Evolutionary conservation across 2,888 invertebrate species (phyloP).

Genomic region (Apamea anceps): DNA sequence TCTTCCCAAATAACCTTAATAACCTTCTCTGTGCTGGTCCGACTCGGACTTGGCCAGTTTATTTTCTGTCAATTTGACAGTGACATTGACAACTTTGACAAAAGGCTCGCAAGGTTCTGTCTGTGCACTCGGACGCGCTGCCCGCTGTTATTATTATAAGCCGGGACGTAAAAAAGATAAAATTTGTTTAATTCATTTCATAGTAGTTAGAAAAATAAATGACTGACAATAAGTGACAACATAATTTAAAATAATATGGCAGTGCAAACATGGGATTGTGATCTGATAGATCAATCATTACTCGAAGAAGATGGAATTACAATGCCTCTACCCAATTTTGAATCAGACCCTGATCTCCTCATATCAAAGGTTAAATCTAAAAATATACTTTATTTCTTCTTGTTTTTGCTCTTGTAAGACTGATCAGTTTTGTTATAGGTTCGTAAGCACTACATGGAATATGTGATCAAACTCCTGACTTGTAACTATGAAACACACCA

Average conservation of each 20-base stretch:
- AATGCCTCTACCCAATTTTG: constrained; percentile 83
- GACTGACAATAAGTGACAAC: background rate
- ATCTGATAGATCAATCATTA: constrained; percentile 76
- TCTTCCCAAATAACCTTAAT: background rate
- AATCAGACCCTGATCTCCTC: constrained; percentile 84
- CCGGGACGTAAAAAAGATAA: constrained; percentile 21
- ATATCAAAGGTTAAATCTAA: constrained; percentile 81
- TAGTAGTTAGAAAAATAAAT: constrained; percentile 4
- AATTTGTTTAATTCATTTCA: background rate
- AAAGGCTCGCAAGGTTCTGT: too few relatives aligned
- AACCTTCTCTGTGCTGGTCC: background rate
- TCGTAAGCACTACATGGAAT: constrained; percentile 87
- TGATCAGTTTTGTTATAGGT: constrained; percentile 75
- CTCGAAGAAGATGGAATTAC: constrained; percentile 78
- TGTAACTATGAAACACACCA: constrained; percentile 85
- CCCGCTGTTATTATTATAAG: background rate
- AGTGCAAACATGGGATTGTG: constrained; percentile 68
- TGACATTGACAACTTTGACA: constrained; percentile 1
- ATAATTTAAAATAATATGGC: constrained; percentile 43
- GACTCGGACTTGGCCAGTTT: background rate
- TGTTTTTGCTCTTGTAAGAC: constrained; percentile 3
- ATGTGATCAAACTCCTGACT: constrained; percentile 82
- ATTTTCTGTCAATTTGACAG: background rate
- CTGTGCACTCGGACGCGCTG: background rate
- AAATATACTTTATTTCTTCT: background rate